These are phyloP conservation scores for Onchidella celtica DNA, from an alignment of 2,888 invertebrate genomes.

Conservation along the genomic window DNA sequence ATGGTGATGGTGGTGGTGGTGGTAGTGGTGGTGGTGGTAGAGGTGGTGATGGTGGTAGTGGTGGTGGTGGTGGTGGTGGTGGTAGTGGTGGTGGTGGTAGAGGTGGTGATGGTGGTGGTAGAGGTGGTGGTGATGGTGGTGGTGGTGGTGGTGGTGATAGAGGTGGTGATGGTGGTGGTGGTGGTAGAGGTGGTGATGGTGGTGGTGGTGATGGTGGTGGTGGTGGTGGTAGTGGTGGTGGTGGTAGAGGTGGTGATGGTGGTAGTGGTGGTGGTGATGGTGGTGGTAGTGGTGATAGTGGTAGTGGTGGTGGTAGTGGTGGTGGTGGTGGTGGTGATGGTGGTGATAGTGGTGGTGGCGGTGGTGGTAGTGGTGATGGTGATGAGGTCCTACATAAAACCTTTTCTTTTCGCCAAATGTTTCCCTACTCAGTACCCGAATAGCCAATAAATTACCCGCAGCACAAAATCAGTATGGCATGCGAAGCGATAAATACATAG, in stretches of 20 bases:
- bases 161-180: too few relatives aligned
- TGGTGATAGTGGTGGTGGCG: not conserved
- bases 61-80: not conserved
- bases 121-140: too few relatives aligned
- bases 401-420: not conserved
- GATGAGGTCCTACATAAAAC: not conserved
- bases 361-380: not conserved
- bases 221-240: too few relatives aligned
- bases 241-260: too few relatives aligned
- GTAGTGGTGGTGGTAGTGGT: not conserved
- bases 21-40: too few relatives aligned
- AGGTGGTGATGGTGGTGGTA: too few relatives aligned
- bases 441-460: not conserved
- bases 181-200: too few relatives aligned
- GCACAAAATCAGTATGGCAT: not conserved
- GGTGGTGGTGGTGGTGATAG: too few relatives aligned
- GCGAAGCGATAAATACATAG: not conserved
- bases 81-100: too few relatives aligned
- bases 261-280: slow-evolving; percentile 29
- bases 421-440: too few relatives aligned
- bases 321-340: not conserved
- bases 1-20: not conserved
- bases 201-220: too few relatives aligned
- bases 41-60: not conserved
- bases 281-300: not conserved